Evolutionary conservation across 53 echinoderm and acorn worm species (phyloP).

Genomic region (Stichopus horrens): DNA sequence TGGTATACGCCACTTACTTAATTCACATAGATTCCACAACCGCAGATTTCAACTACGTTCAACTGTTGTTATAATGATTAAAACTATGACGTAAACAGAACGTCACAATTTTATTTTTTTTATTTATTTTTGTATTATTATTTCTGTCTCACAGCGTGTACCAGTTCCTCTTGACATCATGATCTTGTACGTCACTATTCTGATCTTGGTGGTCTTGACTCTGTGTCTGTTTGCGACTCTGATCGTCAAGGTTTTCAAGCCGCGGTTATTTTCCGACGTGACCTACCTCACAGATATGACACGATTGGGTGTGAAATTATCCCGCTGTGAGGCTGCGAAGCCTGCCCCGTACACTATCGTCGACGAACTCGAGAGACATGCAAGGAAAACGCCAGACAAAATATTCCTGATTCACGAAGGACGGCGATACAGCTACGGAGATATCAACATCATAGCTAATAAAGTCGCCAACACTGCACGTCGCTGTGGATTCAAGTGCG

Average conservation of each 20-base stretch:
- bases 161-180: background rate
- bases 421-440: constrained; percentile 69
- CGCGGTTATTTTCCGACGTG: constrained; percentile 66
- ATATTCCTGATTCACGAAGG: constrained; percentile 78
- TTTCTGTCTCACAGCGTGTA: background rate
- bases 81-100: background rate
- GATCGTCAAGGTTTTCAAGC: constrained; percentile 41
- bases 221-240: constrained; percentile 35
- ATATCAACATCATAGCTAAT: constrained; percentile 80
- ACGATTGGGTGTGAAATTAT: constrained; percentile 57
- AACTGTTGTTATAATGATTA: background rate
- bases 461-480: constrained; percentile 66
- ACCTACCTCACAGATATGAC: constrained; percentile 66
- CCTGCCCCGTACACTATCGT: constrained; percentile 69
- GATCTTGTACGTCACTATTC: constrained; percentile 18
- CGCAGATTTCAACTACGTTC: background rate
- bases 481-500: constrained; percentile 67
- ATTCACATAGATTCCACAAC: too few relatives aligned
- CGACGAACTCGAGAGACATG: constrained; percentile 69
- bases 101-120: background rate
- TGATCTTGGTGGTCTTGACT: constrained; percentile 25
- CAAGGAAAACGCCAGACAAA: constrained; percentile 63
- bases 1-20: too few relatives aligned
- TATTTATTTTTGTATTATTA: background rate
- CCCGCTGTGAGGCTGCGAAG: constrained; percentile 51